Evolutionary conservation across 53 echinoderm and acorn worm genomes (phyloP), one percentile per base, ranked within the genome.

Genomic region (Holothuria leucospilota): DNA sequence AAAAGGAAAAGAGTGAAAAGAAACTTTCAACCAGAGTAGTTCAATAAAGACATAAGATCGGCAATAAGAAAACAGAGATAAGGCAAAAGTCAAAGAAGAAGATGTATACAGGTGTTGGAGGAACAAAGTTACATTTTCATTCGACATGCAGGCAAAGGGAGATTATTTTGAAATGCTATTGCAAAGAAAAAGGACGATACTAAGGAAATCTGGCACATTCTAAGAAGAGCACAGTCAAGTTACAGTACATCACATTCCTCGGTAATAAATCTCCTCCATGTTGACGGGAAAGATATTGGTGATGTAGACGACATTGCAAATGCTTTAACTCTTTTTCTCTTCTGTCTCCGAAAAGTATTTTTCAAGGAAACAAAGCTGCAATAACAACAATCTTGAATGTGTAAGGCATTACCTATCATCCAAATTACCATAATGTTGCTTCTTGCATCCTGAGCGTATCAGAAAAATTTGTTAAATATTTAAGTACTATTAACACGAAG

Each of bases 51-150:
- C 20, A 13, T 71, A 71, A 71, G 71, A 71, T 38, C 71, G 39
- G 71, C 71, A 42, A 71, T 41, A 71, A 39, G 71, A 39, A 34
- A 71, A 71, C n/a, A 71, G 39, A 71, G 42, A 71, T 42, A 38
- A 20, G 20, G 16, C 71, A 39, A 71, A 71, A 46, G 15, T 34
- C 6, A 71, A 38, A 39, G 39, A 38, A 71, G 20, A 71, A 39
- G 30, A 71, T 13, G 39, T 38, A 2, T 38, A 71, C 71, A 13
- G 46, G 71, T 71, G 16, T 39, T 39, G 40, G 40, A 71, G 39
- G 20, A 71, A 71, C 71, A 71, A 71, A 42, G 39, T 56, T 18
- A 56, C 56, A 16, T 56, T 16, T 16, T 56, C 16, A 56, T 56
- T 56, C 56, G 56, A 34, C 71, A n/a, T n/a, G n/a, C n/a, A 71